Evolutionary conservation across 1,140 invertebrate genomes (phyloP), one percentile per base, ranked within the genome.

Genomic region (Goniozus legneri): DNA sequence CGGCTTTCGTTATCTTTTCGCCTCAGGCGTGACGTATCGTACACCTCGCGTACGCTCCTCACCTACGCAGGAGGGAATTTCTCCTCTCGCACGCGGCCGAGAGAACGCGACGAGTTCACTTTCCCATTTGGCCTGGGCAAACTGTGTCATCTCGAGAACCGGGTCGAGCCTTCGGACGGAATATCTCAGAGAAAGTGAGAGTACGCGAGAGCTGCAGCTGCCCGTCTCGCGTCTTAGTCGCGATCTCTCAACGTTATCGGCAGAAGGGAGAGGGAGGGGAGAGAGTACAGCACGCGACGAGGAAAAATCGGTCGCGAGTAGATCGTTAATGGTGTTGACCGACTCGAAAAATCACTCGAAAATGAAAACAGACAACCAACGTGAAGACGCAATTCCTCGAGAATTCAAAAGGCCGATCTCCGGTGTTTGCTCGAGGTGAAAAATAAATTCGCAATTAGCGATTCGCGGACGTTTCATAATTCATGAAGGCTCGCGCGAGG

Each of bases 101-200:
- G 24, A 22, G 8, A 21, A 36, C 18, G 46, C 14, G 44, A 47
- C 44, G 21, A 50, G 48, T 62, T 66, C 60, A 66, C 64, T 66
- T 66, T 66, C 64, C 53, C 60, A 57, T 63, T 59, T 50, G 50
- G 44, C 36, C 35, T 49, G 21, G 10, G 21, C 10, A 33, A 52
- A 54, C 50, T 44, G 58, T 60, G 52, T 56, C 52, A 47, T 45
- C 51, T 48, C n/a, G 43, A 47, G 62, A 66, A 66, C 52, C 60
- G 43, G 62, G 64, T 65, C 64, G 53, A n/a, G n/a, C n/a, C n/a
- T n/a, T 24, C 50, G 50, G 42, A 10, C 4, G 4, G 48, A 55
- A 64, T 60, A 60, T 52, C 54, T 62, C 36, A 62, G 64, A 64
- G 64, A 66, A 66, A 66, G 64, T 66, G 64, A 66, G 58, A 66